Base-by-base conservation (phyloP, 1,140 invertebrate species). In the Neodiprion pinetum region DNA sequence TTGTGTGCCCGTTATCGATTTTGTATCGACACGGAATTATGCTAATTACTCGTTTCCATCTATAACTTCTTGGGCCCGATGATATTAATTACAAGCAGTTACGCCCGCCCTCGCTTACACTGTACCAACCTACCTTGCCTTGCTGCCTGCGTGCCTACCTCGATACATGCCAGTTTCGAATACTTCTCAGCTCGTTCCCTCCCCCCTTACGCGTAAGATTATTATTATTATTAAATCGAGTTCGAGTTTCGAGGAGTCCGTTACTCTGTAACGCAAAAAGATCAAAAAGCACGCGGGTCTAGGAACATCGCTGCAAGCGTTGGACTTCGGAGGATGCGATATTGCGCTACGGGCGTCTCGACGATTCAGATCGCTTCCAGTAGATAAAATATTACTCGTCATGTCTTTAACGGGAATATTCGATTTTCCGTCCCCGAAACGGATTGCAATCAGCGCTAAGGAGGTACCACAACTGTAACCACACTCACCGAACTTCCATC, bases 1-100 rank as follows among this genome's bases (percentile, higher is more conserved):
- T 40, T 40, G 28, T 40, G 28, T 1, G 53, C 53, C n/a, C 11
- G 53, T 61, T 61, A 61, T 61, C 53, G 53, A 61, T 61, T 61
- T 61, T 61, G 53, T 61, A 61, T 61, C 53, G 53, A 61, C 53
- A 61, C 11, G 11, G 53, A 61, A 61, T 61, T 61, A 61, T 61
- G 53, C 53, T 61, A 61, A 61, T 61, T 61, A 61, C n/a, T 61
- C 53, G 53, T 61, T 61, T 61, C 53, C 53, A 17, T 61, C 53
- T 61, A 61, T 61, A 61, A 61, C 53, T 61, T 61, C 53, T 61
- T 17, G 9, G 53, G 53, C 8, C n/a, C 53, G 53, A 61, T 61
- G 53, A 61, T 61, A 61, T 61, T 61, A 61, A 61, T 61, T 61
- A 61, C 53, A 7, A 61, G 53, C 53, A 61, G 53, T 61, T 61